Conservation (phyloP, 2,113 vertebrate species). For the Cinclus mexicanus region DNA sequence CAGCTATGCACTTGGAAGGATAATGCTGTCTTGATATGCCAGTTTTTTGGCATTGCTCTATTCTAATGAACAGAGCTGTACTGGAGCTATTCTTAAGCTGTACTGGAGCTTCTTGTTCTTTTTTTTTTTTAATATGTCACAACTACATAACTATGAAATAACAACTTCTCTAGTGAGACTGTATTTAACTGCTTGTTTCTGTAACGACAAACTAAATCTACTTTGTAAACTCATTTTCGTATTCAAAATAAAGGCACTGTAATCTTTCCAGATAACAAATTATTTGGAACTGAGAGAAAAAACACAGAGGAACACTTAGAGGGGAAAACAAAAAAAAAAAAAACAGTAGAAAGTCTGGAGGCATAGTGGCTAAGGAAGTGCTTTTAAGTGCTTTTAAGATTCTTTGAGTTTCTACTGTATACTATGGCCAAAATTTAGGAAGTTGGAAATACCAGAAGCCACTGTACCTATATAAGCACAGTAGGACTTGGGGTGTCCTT, state of each 20-base stretch:
- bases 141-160: constrained; percentile 21
- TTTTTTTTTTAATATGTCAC: constrained; percentile 26
- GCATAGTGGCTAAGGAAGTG: background rate
- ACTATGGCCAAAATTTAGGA: background rate
- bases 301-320: background rate
- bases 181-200: background rate
- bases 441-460: background rate
- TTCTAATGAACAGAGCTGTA: constrained; percentile 21
- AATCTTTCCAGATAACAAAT: background rate
- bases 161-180: background rate
- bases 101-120: constrained; percentile 22
- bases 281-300: background rate
- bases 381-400: background rate
- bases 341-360: background rate
- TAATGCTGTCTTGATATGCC: background rate
- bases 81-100: constrained; percentile 18
- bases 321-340: background rate
- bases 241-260: background rate
- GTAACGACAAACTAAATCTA: background rate
- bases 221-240: background rate
- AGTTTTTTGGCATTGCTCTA: background rate
- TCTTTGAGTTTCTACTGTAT: background rate
- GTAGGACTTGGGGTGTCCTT: background rate
- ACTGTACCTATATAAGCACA: background rate
- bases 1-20: background rate